These are phyloP conservation scores for Ameiurus melas DNA, from an alignment of 2,113 vertebrate species.

Conservation along the genomic window DNA sequence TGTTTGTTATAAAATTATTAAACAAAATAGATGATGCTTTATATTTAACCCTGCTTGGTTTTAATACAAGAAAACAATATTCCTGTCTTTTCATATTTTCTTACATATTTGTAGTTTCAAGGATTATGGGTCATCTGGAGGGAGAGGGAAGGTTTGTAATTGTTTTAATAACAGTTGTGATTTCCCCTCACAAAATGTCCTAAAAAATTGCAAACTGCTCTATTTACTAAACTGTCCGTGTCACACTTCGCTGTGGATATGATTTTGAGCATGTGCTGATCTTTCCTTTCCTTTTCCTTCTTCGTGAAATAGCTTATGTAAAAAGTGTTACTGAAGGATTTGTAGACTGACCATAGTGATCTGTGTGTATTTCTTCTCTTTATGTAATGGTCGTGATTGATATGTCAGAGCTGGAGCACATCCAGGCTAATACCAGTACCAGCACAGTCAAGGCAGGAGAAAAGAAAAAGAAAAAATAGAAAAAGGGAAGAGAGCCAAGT, in stretches of 20 bases:
- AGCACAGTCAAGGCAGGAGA: background rate
- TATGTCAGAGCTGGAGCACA: background rate
- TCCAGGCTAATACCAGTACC: background rate
- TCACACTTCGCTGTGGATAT: background rate
- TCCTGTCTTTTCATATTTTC: background rate
- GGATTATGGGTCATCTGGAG: background rate
- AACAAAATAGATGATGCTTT: background rate
- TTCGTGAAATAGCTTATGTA: background rate
- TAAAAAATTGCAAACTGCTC: background rate
- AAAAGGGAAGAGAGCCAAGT: background rate
- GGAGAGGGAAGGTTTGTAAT: background rate
- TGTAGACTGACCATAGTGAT: constrained; percentile 3
- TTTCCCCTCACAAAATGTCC: background rate
- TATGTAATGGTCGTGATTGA: background rate
- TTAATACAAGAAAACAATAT: background rate
- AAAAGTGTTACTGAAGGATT: background rate
- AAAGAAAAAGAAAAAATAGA: background rate
- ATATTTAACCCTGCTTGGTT: background rate
- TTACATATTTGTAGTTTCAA: background rate
- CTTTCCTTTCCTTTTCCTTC: background rate
- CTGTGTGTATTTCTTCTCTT: background rate
- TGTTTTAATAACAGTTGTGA: background rate
- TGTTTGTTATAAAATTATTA: background rate
- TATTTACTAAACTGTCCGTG: background rate
- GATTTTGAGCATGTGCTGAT: background rate